Base-by-base conservation (phyloP, 2,797 vertebrate species). In the Botia kubotai region DNA sequence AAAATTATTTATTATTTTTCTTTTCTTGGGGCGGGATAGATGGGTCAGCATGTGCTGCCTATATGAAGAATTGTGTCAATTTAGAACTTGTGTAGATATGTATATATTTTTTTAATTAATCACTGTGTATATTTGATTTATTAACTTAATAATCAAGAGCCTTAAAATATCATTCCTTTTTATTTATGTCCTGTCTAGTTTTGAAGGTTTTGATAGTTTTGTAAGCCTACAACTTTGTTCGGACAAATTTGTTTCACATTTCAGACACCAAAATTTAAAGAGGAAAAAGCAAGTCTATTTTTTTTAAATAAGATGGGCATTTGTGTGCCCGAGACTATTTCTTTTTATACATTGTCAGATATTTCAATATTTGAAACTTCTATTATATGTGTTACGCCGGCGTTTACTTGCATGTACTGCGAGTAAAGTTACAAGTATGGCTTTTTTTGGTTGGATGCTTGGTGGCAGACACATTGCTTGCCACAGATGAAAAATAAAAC, bases 141-240 rank as follows among this genome's bases (percentile, higher is more conserved):
- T 98, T 99, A 99, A 99, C 97, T 99, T 99, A 99, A 98, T 99
- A 98, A 99, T 98, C 97, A 97, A 98, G 96, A 98, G 98, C 97
- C 97, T 98, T 98, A 98, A 97, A 91, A 97, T 97, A 97, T 96
- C 97, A 98, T 98, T 98, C 97, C 97, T 96, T 97, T 97, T 98
- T 98, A 98, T 99, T 98, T 99, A 98, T 95, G 94, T 97, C 96
- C 80, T 96, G 95, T 97, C 96, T 99, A 98, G 95, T 95, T 95
- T 95, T 96, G 96, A 98, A 97, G 96, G 95, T 97, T 96, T 96
- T 95, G 96, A 96, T 97, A 96, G 96, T 91, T 94, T 95, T 93
- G 93, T 96, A 96, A 97, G 94, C 91, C 92, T 90, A 93, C 92
- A 92, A 94, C 95, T 96, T 95, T 89, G 90, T 95, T 95, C 92